phyloP scores from a whole-genome alignment of 2,888 invertebrate genomes.

The Bembecia ichneumoniformis region DNA sequence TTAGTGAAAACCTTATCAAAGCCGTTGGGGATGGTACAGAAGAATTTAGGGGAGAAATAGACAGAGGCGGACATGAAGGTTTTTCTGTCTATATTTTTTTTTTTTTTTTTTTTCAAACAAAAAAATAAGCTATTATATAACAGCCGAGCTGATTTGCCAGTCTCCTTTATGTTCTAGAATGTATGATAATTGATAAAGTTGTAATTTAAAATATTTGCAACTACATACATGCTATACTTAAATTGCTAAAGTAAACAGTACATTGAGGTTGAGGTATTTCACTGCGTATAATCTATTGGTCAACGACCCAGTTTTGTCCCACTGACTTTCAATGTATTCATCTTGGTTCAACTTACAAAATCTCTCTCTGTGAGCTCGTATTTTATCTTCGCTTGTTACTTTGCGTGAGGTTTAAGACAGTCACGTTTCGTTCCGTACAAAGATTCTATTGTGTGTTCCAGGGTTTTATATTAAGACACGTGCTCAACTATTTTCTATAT shows the following conservation, averaged over 20 bases:
- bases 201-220: neutral
- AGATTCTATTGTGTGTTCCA: neutral
- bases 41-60: no score
- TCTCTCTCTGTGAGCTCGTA: neutral
- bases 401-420: neutral
- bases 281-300: neutral
- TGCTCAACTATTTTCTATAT: no score
- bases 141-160: no score
- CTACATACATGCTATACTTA: neutral
- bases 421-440: neutral
- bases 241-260: neutral
- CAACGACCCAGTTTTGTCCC: constrained; percentile 1
- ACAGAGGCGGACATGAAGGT: no score
- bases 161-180: no score
- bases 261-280: neutral
- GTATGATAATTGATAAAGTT: no score
- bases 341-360: constrained; percentile 1
- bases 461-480: no score
- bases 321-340: neutral
- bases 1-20: no score
- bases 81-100: no score
- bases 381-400: neutral
- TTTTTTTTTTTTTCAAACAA: no score
- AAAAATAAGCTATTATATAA: no score
- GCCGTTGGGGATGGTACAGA: no score